Conservation (phyloP, 2,113 vertebrate species). For the Planiliza haematocheilus region DNA sequence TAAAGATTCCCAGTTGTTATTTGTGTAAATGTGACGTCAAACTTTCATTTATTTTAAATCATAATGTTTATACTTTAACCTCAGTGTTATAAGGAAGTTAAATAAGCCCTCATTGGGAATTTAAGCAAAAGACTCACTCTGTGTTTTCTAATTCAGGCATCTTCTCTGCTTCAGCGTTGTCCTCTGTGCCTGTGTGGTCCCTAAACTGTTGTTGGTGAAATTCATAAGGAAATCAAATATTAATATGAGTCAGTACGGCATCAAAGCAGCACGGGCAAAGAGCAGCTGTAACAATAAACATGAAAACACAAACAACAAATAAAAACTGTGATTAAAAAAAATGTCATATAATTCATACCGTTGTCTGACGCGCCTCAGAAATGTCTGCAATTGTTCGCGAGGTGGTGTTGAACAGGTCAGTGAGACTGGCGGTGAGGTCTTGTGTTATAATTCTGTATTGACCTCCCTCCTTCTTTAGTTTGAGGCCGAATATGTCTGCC, state of each 20-base stretch:
- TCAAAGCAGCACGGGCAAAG: not conserved
- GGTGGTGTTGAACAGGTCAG: conserved; percentile 83
- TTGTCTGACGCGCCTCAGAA: conserved; percentile 56
- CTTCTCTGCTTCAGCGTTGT: conserved; percentile 83
- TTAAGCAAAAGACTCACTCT: conserved; percentile 83
- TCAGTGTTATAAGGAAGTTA: not conserved
- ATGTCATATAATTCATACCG: conserved; percentile 35
- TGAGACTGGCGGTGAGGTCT: conserved; percentile 86
- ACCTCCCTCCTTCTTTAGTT: conserved; percentile 90
- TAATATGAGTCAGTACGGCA: not conserved
- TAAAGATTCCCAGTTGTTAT: not conserved
- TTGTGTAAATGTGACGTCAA: not conserved
- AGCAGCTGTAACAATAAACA: not conserved
- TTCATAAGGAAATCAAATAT: conserved; percentile 17
- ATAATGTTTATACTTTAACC: no score
- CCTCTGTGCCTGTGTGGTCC: conserved; percentile 79
- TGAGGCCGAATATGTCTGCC: conserved; percentile 93
- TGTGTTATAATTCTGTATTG: conserved; percentile 89
- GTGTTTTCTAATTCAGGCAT: conserved; percentile 83
- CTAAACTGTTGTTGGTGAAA: conserved; percentile 57
- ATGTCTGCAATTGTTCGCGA: conserved; percentile 42
- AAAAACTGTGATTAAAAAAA: not conserved
- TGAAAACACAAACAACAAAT: not conserved
- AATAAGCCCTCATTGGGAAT: not conserved
- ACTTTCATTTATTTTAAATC: not conserved